These are phyloP conservation scores for Hafferia zeledoni DNA, from an alignment of 2,797 vertebrate genomes.

Conservation along the genomic window DNA sequence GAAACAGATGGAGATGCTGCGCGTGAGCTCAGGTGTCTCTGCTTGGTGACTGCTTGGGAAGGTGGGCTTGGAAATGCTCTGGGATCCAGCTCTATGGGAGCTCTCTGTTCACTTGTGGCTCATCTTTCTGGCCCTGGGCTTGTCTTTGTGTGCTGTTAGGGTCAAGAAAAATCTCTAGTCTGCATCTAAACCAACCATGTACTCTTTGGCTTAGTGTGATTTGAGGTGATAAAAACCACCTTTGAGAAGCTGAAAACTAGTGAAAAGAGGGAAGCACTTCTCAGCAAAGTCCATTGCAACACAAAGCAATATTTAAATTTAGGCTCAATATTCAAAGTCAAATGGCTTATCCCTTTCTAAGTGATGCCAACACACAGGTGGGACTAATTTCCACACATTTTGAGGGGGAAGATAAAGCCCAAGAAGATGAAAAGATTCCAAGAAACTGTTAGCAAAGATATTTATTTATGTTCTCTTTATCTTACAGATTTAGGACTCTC, in stretches of 20 bases:
- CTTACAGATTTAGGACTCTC: not conserved
- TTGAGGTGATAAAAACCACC: not conserved
- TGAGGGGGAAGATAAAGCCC: not conserved
- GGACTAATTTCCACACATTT: not conserved
- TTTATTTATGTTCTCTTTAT: not conserved
- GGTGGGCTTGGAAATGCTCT: not conserved
- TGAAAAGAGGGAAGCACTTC: not conserved
- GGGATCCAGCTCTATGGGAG: not conserved
- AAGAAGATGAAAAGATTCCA: not conserved
- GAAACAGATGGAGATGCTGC: not conserved
- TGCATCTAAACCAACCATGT: not conserved
- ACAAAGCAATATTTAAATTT: not conserved
- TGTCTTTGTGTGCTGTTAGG: not conserved
- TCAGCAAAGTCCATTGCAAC: not conserved
- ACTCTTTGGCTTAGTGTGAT: not conserved
- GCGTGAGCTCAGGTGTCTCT: not conserved
- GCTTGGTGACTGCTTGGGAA: not conserved
- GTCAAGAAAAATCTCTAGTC: not conserved
- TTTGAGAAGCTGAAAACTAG: not conserved
- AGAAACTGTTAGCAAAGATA: not conserved
- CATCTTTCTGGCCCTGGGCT: not conserved
- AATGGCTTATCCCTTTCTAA: not conserved
- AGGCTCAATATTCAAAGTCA: not conserved
- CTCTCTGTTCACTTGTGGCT: not conserved
- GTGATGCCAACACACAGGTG: not conserved